Percentiles rank a stretch among this genome's conserved stretches.
Evolutionary conservation across 2,113 vertebrate species (phyloP).

Genomic region (Zootoca vivipara): DNA sequence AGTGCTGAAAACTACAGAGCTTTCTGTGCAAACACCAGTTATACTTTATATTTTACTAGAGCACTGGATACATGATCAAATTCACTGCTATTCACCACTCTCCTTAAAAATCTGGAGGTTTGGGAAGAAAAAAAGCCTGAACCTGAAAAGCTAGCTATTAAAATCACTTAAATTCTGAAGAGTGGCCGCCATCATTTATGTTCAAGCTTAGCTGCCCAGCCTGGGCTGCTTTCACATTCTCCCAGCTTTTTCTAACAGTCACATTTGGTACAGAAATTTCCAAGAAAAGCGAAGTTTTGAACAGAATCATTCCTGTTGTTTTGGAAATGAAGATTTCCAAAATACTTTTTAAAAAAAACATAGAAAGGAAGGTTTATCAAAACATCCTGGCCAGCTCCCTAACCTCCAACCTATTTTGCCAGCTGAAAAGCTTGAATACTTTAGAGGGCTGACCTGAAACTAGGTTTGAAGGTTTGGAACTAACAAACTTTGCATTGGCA

Average conservation of each 20-base stretch:
- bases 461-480: neutral
- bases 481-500: neutral
- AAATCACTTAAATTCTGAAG: neutral
- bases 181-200: neutral
- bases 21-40: neutral
- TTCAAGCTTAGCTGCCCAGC: neutral
- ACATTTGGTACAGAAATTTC: neutral
- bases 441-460: neutral
- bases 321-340: neutral
- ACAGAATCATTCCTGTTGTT: neutral
- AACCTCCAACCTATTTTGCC: neutral
- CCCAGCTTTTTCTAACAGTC: neutral
- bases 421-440: neutral
- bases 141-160: neutral
- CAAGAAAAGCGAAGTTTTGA: neutral
- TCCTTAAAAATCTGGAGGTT: neutral
- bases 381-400: neutral
- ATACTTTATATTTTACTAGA: neutral
- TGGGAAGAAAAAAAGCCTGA: neutral
- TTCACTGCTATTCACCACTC: neutral
- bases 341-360: neutral
- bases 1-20: neutral
- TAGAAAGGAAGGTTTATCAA: neutral
- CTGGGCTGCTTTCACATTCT: neutral
- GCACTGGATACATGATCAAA: neutral